phyloP scores from a whole-genome alignment of 2,888 invertebrate species.

The Dynastes maya region DNA sequence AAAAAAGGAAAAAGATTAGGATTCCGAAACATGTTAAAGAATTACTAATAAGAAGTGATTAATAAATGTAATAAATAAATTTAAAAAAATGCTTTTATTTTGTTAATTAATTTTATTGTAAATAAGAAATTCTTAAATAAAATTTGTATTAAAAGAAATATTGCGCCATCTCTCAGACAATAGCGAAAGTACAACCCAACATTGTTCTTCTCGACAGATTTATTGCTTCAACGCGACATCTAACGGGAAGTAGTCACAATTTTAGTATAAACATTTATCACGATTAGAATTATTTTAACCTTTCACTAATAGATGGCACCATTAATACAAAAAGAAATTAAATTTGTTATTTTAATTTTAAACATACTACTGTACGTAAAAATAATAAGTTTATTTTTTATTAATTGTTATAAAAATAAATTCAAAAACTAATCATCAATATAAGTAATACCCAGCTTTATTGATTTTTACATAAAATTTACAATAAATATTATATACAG shows the following conservation, averaged over 20 bases:
- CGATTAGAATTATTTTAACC: too few relatives aligned
- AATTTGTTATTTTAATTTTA: neutral
- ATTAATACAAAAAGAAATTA: too few relatives aligned
- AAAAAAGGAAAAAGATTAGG: constrained; percentile 74
- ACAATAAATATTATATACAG: constrained; percentile 22
- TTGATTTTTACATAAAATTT: constrained; percentile 30
- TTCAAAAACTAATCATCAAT: neutral
- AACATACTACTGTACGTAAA: too few relatives aligned
- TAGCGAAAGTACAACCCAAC: too few relatives aligned
- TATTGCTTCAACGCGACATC: too few relatives aligned
- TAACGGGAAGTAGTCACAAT: too few relatives aligned
- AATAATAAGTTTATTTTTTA: neutral
- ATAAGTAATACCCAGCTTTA: neutral
- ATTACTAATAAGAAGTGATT: constrained; percentile 57
- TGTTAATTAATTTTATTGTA: neutral
- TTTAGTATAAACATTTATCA: too few relatives aligned
- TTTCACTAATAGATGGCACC: too few relatives aligned
- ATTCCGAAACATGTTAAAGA: constrained; percentile 78
- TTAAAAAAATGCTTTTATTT: neutral
- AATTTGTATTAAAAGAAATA: too few relatives aligned
- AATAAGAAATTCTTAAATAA: too few relatives aligned
- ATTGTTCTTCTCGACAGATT: too few relatives aligned
- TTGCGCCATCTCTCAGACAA: too few relatives aligned
- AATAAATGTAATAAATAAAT: constrained; percentile 4
- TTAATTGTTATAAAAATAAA: neutral